Percentiles rank a stretch among this genome's conserved stretches.
Conservation (phyloP, 2,113 vertebrate species). For the Mirza zaza region DNA sequence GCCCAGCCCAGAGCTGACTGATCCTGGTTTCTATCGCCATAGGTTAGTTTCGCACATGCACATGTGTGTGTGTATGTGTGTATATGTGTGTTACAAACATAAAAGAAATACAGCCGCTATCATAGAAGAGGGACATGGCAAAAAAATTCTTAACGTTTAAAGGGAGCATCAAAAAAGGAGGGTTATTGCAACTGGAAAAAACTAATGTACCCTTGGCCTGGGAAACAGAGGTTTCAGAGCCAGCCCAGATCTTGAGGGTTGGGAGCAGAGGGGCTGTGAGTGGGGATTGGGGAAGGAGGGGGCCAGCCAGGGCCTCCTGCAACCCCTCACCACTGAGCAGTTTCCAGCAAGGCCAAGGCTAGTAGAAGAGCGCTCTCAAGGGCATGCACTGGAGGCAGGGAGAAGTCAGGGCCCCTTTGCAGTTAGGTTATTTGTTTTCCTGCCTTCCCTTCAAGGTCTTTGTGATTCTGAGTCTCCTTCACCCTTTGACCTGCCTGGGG, state of each 20-base stretch:
- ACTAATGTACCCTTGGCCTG: background rate
- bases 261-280: background rate
- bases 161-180: background rate
- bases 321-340: background rate
- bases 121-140: background rate
- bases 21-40: background rate
- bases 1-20: background rate
- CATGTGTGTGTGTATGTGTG: background rate
- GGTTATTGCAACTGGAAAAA: background rate
- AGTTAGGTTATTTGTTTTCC: background rate
- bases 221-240: background rate
- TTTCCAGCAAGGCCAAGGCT: background rate
- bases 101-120: slow-evolving; percentile 25
- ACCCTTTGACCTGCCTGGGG: background rate
- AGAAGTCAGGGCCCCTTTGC: background rate
- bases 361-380: background rate
- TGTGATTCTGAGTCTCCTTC: background rate
- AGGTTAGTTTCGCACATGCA: background rate
- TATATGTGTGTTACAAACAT: background rate
- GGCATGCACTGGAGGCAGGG: background rate
- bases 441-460: background rate
- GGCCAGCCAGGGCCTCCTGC: background rate
- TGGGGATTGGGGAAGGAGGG: background rate
- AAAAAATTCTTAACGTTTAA: background rate
- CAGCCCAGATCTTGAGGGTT: background rate